Evolutionary conservation across 2,113 vertebrate species (phyloP), one percentile per base, ranked within the genome.

Genomic region (Ceuthmochares aereus): DNA sequence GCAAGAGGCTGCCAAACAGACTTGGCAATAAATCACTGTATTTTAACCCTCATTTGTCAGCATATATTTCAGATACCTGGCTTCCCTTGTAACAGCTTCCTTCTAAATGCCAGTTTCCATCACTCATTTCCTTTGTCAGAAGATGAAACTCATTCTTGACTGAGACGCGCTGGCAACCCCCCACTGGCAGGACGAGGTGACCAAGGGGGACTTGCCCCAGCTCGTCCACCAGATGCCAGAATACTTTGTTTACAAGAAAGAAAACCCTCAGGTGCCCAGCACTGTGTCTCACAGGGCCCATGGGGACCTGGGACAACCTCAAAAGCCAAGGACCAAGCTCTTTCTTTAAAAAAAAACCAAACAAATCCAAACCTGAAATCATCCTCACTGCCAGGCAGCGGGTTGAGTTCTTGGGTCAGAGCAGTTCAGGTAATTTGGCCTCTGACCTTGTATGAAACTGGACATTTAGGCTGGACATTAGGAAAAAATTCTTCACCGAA

Each of bases 151-250:
- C 15, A 8, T 22, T 63, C 45, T 29, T 75, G 23, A 7, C 37
- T 21, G 12, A 12, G 0, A 1, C 4, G 34, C 56, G 2, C 1
- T 9, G n/a, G 25, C 8, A 70, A 34, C 21, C 32, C 47, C 47
- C 64, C 47, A 10, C 58, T 62, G 47, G 18, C 1, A 19, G 43
- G 63, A 30, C 80, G 45, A 36, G 11, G 7, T 51, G 66, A 14
- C 18, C 10, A 34, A 32, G 70, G n/a, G 45, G 40, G 51, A 45
- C 62, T 36, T 67, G 78, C 68, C 74, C 2, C 2, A 84, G 68
- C 63, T 78, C 2, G 10, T 51, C 54, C 59, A 58, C 7, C 34
- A 18, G 55, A 49, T 37, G 49, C 72, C 45, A 56, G 45, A 90
- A 34, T 25, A 29, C 7, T 60, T 51, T 70, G 37, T 45, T 70